Evolutionary conservation across 2,888 invertebrate genomes (phyloP).

Genomic region (Troides oblongomaculatus): DNA sequence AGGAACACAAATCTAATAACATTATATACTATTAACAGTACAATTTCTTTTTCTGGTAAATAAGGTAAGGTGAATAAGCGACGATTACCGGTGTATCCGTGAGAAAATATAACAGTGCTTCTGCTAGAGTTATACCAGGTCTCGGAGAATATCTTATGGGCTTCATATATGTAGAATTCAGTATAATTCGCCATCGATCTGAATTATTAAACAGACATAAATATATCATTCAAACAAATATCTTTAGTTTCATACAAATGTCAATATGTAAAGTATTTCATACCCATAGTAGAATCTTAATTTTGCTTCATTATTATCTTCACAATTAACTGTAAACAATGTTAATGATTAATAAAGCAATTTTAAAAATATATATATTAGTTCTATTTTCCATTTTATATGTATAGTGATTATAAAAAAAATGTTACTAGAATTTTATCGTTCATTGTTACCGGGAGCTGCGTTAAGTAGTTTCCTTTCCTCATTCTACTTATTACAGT

Average conservation of each 20-base stretch:
- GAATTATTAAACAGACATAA: slow-evolving; percentile 35
- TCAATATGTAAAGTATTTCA: slow-evolving; percentile 2
- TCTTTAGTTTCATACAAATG: not conserved
- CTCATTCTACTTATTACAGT: too few relatives aligned
- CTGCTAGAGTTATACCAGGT: slow-evolving; percentile 55
- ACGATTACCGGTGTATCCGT: slow-evolving; percentile 61
- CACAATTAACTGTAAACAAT: slow-evolving; percentile 44
- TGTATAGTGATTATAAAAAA: too few relatives aligned
- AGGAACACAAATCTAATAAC: not conserved
- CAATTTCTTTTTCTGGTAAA: not conserved
- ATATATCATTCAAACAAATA: not conserved
- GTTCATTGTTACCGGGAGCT: too few relatives aligned
- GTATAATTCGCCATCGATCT: slow-evolving; percentile 57
- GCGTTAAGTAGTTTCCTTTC: too few relatives aligned
- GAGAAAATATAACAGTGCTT: slow-evolving; percentile 54
- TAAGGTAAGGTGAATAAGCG: not conserved
- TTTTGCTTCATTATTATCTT: slow-evolving; percentile 46
- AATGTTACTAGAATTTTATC: too few relatives aligned
- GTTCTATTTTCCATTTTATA: too few relatives aligned
- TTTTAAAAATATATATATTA: too few relatives aligned
- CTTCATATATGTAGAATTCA: slow-evolving; percentile 50
- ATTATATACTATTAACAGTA: not conserved
- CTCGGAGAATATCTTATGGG: slow-evolving; percentile 47
- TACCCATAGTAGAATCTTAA: slow-evolving; percentile 45
- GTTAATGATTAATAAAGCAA: too few relatives aligned